A percentile compares a stretch with the other conserved stretches of the same genome.
Conservation (phyloP, 2,888 invertebrate species). For the Crepidodera aurea region DNA sequence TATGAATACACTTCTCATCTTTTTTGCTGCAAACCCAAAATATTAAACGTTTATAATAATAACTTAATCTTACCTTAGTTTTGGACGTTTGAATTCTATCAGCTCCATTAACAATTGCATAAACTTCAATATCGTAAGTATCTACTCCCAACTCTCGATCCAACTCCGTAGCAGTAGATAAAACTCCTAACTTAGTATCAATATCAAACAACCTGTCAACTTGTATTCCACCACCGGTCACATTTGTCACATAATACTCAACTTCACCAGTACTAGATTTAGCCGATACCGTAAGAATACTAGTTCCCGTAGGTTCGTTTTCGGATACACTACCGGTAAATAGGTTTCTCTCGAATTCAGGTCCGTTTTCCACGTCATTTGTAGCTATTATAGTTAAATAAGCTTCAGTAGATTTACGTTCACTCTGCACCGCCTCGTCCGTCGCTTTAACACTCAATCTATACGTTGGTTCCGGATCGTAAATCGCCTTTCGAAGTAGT, state of each 20-base stretch:
- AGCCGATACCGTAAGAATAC: constrained; percentile 82
- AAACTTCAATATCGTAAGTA: constrained; percentile 84
- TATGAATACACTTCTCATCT: no score
- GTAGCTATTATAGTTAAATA: constrained; percentile 81
- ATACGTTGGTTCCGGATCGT: constrained; percentile 76
- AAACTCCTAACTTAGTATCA: constrained; percentile 85
- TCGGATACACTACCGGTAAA: constrained; percentile 85
- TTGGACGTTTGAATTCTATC: constrained; percentile 77
- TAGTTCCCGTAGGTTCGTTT: constrained; percentile 87
- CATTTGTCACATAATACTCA: constrained; percentile 91
- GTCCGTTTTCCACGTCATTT: constrained; percentile 67
- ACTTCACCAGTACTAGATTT: constrained; percentile 72
- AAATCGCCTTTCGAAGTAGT: constrained; percentile 68
- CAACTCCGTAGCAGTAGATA: constrained; percentile 83
- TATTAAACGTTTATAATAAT: no score
- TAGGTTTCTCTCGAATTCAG: constrained; percentile 70
- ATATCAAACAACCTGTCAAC: constrained; percentile 92
- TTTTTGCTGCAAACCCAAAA: no score
- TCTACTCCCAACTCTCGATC: constrained; percentile 86
- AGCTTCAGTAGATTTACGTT: constrained; percentile 86
- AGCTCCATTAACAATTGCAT: constrained; percentile 78
- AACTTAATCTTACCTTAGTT: constrained; percentile 82
- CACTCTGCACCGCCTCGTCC: constrained; percentile 90
- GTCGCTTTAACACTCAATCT: constrained; percentile 87
- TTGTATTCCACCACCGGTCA: constrained; percentile 76